A percentile compares a stretch with the other conserved stretches of the same genome.
Conservation (phyloP, 2,888 invertebrate genomes). For the Lepeophtheirus nordmannii region DNA sequence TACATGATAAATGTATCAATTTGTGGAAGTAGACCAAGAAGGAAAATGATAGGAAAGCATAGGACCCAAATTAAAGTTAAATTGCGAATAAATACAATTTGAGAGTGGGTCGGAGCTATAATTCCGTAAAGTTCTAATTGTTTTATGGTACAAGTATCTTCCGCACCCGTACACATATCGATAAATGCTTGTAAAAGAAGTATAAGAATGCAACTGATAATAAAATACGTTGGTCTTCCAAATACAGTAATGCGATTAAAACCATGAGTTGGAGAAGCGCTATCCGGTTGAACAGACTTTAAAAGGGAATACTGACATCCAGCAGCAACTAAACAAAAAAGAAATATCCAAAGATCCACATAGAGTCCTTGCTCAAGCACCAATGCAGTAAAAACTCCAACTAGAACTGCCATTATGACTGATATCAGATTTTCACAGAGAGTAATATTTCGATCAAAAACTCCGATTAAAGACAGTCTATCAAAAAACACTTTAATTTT, state of each 20-base stretch:
- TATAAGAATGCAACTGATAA: slow-evolving; percentile 48
- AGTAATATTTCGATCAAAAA: slow-evolving; percentile 80
- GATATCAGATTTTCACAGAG: slow-evolving; percentile 63
- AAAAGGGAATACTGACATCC: slow-evolving; percentile 90
- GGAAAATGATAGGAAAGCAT: slow-evolving; percentile 83
- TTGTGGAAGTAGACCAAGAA: slow-evolving; percentile 83
- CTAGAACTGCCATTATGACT: slow-evolving; percentile 62
- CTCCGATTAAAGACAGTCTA: slow-evolving; percentile 70
- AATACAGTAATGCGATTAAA: slow-evolving; percentile 88
- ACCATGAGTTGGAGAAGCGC: slow-evolving; percentile 94
- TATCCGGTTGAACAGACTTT: slow-evolving; percentile 97
- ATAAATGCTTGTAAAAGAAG: slow-evolving; percentile 28
- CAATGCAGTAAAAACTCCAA: slow-evolving; percentile 67
- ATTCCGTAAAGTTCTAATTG: slow-evolving; percentile 35
- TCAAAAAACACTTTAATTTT: slow-evolving; percentile 72
- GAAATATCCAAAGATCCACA: slow-evolving; percentile 75
- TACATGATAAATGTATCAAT: slow-evolving; percentile 91
- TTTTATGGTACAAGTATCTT: slow-evolving; percentile 26
- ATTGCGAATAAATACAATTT: slow-evolving; percentile 52
- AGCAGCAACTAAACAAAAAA: slow-evolving; percentile 94
- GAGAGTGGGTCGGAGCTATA: slow-evolving; percentile 43
- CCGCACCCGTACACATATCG: not conserved
- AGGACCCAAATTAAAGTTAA: slow-evolving; percentile 62
- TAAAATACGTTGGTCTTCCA: slow-evolving; percentile 73
- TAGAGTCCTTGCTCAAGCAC: slow-evolving; percentile 71